Evolutionary conservation across 2,888 invertebrate species (phyloP).

Genomic region (Apocheima hispidaria): DNA sequence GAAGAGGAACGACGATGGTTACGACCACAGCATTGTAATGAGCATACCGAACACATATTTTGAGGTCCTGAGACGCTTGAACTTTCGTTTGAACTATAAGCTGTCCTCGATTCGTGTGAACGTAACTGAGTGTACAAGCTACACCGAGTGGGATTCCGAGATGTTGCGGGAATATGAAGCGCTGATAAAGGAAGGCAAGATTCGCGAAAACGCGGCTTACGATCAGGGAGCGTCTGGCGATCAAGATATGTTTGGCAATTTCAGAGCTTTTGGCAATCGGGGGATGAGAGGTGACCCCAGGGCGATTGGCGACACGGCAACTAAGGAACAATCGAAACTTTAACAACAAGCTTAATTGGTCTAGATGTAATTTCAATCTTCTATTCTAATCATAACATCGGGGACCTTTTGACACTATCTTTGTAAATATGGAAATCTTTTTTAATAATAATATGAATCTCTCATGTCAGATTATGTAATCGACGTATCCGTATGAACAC

Average conservation of each 20-base stretch:
- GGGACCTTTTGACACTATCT: no score
- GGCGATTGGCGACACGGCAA: no score
- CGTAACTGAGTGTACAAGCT: neutral
- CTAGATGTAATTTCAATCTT: no score
- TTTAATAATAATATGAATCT: no score
- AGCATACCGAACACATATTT: neutral
- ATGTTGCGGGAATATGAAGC: neutral
- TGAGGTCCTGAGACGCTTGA: neutral
- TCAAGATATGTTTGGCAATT: neutral
- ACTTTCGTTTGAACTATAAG: conserved; percentile 8
- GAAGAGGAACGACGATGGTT: neutral
- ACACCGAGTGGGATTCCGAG: neutral
- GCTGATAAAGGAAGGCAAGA: neutral
- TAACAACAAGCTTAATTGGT: no score
- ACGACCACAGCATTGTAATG: conserved; percentile 3
- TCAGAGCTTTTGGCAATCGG: neutral
- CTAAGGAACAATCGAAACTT: no score
- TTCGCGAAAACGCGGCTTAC: neutral
- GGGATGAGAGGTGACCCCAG: neutral
- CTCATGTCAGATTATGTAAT: no score
- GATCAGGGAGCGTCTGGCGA: neutral
- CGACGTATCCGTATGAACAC: no score
- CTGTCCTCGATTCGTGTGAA: neutral
- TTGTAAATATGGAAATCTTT: no score
- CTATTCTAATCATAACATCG: no score